Conservation (phyloP, 2,113 vertebrate genomes). For the Rostratula benghalensis region DNA sequence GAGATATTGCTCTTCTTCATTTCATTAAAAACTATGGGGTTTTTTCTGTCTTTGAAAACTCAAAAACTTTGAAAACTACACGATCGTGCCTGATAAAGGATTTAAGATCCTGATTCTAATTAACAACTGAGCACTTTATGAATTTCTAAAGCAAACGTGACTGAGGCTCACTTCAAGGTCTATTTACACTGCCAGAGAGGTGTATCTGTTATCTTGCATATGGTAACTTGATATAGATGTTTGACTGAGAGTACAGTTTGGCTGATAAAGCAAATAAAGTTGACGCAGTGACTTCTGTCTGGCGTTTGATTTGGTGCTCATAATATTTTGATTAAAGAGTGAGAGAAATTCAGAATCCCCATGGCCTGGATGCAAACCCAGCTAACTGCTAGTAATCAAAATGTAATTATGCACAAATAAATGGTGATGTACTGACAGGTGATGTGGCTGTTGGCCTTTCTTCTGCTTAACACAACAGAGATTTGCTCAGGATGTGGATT, state of each 20-base stretch:
- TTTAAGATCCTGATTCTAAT: neutral
- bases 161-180: neutral
- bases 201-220: neutral
- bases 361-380: neutral
- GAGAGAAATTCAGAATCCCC: neutral
- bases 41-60: neutral
- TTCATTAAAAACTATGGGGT: rapidly evolving
- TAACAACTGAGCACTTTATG: neutral
- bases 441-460: neutral
- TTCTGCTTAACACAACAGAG: neutral
- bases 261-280: neutral
- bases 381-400: neutral
- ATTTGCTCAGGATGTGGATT: neutral
- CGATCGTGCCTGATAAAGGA: neutral
- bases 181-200: neutral
- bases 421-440: neutral
- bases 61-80: too few species aligned
- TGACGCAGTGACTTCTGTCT: neutral
- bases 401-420: neutral
- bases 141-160: neutral
- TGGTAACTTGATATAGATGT: neutral
- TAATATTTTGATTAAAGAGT: neutral
- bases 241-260: neutral
- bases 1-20: neutral
- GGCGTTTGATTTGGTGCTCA: neutral